Base-by-base conservation (phyloP, 1,140 invertebrate genomes). In the Copidosoma floridanum region DNA sequence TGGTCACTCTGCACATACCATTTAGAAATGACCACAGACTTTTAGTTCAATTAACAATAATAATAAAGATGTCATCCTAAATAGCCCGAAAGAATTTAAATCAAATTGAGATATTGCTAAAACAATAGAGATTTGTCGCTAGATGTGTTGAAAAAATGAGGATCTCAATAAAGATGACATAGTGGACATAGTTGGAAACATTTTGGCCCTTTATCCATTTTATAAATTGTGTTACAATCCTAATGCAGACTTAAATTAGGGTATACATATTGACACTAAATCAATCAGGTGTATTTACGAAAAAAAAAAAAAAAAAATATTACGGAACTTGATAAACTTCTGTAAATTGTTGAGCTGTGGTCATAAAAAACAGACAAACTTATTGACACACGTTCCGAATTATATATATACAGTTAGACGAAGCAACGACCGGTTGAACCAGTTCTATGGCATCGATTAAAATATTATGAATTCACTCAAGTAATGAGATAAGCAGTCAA, bases 21-120 rank as follows among this genome's bases (percentile, higher is more conserved):
- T 77, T 74, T 64, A 24, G 57, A 50, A 68, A 63, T 70, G 73
- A 73, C 62, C 69, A 5, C 68, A 65, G 54, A 71, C 70, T 64
- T 73, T 70, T 61, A 57, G 68, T n/a, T 1, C 44, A 37, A 63
- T 70, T 11, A 70, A 66, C 29, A 44, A 63, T 52, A 53, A 63
- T 1, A 58, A 54, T 35, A 40, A 60, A 11, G n/a, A 48, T 40
- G 2, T n/a, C 14, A 64, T 58, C 37, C n/a, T 55, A 18, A 10
- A 46, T 0, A 46, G 38, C 8, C 16, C 51, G 29, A 26, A 55
- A 50, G 50, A 55, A 47, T 58, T 64, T 23, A 51, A 58, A 38
- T 50, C 41, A 20, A 21, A 59, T 14, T 0, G 58, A 20, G 38
- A 57, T 37, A 35, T 54, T n/a, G 27, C 56, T 8, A 44, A 52